These are phyloP conservation scores for Carassius auratus DNA, from an alignment of 2,113 vertebrate species.

Conservation along the genomic window DNA sequence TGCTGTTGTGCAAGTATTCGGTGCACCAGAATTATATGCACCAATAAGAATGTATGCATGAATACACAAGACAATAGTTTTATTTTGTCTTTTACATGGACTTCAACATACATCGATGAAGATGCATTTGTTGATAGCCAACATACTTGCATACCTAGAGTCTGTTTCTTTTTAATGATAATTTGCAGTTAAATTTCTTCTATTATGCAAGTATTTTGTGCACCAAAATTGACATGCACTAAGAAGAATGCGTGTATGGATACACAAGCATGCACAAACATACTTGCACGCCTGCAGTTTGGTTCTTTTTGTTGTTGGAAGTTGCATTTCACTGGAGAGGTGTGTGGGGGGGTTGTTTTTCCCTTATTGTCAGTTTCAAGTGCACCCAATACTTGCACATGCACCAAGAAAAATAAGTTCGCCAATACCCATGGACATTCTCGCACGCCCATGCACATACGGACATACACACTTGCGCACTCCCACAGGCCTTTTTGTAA, in stretches of 20 bases:
- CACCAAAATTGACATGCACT: neutral
- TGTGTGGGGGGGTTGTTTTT: neutral
- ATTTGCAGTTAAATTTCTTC: neutral
- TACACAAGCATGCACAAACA: neutral
- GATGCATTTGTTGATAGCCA: neutral
- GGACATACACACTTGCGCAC: neutral
- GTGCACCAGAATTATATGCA: neutral
- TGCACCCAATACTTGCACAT: neutral
- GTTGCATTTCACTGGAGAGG: neutral
- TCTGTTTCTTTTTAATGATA: neutral
- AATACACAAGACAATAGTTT: neutral
- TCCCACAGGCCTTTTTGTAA: constrained; percentile 45
- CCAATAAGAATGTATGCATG: neutral
- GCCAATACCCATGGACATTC: constrained; percentile 8
- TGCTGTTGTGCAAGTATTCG: neutral
- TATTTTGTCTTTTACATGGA: neutral
- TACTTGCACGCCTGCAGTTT: neutral
- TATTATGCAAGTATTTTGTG: neutral
- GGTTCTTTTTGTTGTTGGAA: neutral
- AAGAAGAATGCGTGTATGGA: neutral
- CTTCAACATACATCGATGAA: neutral
- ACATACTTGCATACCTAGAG: neutral
- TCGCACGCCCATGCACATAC: constrained; percentile 33
- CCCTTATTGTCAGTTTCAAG: neutral
- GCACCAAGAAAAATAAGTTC: neutral